Evolutionary conservation across 1,140 invertebrate genomes (phyloP).

Genomic region (Drosophila pseudoananassae): DNA sequence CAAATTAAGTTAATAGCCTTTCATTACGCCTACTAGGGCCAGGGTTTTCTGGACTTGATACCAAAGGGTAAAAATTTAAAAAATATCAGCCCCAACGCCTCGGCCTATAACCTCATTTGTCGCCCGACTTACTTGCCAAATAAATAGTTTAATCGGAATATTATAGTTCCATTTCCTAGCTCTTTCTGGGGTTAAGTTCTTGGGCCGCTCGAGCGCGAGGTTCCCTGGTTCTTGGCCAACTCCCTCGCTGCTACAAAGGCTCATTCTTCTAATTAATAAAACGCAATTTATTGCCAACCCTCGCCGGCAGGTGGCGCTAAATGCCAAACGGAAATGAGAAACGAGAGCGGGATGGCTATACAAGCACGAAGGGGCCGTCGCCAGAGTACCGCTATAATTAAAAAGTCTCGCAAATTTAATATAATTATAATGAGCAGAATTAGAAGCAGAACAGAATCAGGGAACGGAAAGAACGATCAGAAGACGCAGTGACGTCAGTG

Average conservation of each 20-base stretch:
- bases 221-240: not conserved
- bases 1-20: slow-evolving; percentile 48
- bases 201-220: slow-evolving; percentile 4
- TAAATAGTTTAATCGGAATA: not conserved
- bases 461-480: slow-evolving; percentile 11
- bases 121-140: not conserved
- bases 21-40: slow-evolving; percentile 15
- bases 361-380: not conserved
- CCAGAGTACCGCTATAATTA: slow-evolving; percentile 54
- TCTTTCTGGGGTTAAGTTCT: slow-evolving; percentile 13
- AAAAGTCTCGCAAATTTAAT: slow-evolving; percentile 70
- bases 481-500: slow-evolving; percentile 39
- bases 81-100: not conserved
- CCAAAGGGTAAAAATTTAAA: not conserved
- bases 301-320: slow-evolving; percentile 58
- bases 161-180: not conserved
- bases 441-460: slow-evolving; percentile 17
- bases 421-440: slow-evolving; percentile 75
- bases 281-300: slow-evolving; percentile 65
- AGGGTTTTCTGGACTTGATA: not conserved
- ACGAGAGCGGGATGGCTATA: slow-evolving; percentile 2
- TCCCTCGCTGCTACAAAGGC: not conserved
- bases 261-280: slow-evolving; percentile 68
- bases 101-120: not conserved
- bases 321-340: slow-evolving; percentile 41